A percentile compares a stretch with the other conserved stretches of the same genome.
Conservation (phyloP, 2,888 invertebrate species). For the Smittia aterrima region DNA sequence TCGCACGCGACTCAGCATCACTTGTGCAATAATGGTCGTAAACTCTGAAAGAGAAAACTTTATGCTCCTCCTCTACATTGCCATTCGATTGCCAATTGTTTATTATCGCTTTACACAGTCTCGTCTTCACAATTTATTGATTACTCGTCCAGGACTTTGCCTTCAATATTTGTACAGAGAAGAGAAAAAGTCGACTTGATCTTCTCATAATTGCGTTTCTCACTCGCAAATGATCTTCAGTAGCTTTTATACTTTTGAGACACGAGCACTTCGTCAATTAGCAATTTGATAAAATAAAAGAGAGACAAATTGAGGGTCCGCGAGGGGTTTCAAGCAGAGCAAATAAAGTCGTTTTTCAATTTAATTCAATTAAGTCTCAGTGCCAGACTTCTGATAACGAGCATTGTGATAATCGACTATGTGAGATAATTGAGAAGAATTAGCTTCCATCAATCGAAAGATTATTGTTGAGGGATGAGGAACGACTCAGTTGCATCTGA, state of each 20-base stretch:
- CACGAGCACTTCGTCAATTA: background rate
- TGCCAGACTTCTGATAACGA: background rate
- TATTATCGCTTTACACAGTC: background rate
- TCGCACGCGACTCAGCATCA: background rate
- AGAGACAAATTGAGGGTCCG: slow-evolving; percentile 28
- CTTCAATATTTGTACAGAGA: background rate
- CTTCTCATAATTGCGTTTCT: background rate
- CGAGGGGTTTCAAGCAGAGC: background rate
- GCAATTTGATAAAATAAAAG: background rate
- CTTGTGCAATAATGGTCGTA: background rate
- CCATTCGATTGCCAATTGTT: background rate
- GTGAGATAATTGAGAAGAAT: slow-evolving; percentile 23
- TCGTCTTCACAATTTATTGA: background rate
- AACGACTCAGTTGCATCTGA: background rate
- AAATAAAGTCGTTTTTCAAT: slow-evolving; percentile 13
- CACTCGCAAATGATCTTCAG: background rate
- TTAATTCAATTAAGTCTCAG: slow-evolving; percentile 29
- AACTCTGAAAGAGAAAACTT: background rate
- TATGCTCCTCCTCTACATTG: background rate
- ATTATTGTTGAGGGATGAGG: background rate
- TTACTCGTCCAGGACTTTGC: background rate
- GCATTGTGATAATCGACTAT: background rate
- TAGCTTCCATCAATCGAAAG: slow-evolving; percentile 11
- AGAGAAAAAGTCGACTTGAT: no score
- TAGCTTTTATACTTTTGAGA: background rate